Base-by-base conservation (phyloP, 2,113 vertebrate genomes). In the Notothenia rossii region DNA sequence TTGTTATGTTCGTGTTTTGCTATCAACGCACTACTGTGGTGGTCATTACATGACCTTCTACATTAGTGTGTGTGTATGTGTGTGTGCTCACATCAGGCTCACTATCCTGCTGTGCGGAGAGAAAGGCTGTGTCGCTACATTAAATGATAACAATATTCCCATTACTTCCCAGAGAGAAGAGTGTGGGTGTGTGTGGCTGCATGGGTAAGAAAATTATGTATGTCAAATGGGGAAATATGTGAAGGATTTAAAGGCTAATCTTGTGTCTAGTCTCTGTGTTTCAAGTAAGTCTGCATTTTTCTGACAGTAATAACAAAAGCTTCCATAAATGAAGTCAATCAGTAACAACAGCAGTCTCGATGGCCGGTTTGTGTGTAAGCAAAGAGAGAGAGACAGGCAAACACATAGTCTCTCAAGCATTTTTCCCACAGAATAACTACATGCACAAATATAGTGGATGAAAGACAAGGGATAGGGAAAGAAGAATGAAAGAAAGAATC, bases 231-330 rank as follows among this genome's bases (percentile, higher is more conserved):
- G 51, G 13, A 70, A 55, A 40, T 40, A 80, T 62, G n/a, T 54
- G 12, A 48, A 60, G 20, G 25, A 66, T 66, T 49, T 71, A 48
- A 67, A 49, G 67, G 7, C 14, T 61, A 56, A 76, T 75, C 77
- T 55, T 14, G 61, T 40, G 64, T 74, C 25, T 79, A 72, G 68
- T 45, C 53, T 33, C 43, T 60, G 17, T 43, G 25, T 67, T 73
- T 61, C 10, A 46, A 51, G 8, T 77, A 54, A 55, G 10, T 53
- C 62, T 53, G 17, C 17, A 15, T 51, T 53, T 54, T 61, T 73
- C 15, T 59, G 7, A 11, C 43, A 55, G 46, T 20, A 18, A 74
- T 22, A 61, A 22, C 70, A 60, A 55, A 40, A 62, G 25, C 17
- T 4, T 25, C n/a, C 48, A 22, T 36, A 20, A 67, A 25, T 46